Evolutionary conservation across 2,797 vertebrate species (phyloP).

Genomic region (Strix occidentalis): DNA sequence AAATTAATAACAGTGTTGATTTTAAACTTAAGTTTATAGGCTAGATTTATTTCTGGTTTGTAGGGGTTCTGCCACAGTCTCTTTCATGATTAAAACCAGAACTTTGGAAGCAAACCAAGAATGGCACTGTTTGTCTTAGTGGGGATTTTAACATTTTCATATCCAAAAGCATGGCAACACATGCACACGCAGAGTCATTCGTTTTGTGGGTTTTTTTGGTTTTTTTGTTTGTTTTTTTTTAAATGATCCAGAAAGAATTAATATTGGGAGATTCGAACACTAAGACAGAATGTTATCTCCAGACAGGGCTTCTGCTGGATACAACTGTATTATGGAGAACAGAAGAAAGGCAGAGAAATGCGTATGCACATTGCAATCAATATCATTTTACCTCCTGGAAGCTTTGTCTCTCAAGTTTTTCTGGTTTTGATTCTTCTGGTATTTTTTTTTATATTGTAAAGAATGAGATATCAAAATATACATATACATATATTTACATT

Average conservation of each 20-base stretch:
- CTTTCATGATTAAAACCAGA: constrained; percentile 50
- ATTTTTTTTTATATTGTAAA: not conserved
- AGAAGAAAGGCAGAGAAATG: not conserved
- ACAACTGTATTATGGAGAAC: not conserved
- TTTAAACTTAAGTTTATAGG: not conserved
- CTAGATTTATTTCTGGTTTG: constrained; percentile 23
- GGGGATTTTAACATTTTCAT: constrained; percentile 2
- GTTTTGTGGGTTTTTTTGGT: too few relatives aligned
- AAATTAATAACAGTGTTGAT: not conserved
- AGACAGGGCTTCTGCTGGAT: not conserved
- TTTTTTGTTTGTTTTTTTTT: not conserved
- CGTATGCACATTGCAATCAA: not conserved
- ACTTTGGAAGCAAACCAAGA: constrained; percentile 61
- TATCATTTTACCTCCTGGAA: not conserved
- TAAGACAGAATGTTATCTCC: not conserved
- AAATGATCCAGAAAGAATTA: not conserved
- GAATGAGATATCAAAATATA: not conserved
- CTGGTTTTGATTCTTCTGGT: not conserved
- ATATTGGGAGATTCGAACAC: not conserved
- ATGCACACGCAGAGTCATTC: not conserved
- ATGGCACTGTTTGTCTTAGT: constrained; percentile 8
- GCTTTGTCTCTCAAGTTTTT: not conserved
- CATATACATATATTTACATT: not conserved
- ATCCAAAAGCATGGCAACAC: not conserved
- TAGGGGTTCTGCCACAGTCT: not conserved